Percentiles rank a stretch among this genome's conserved stretches.
phyloP scores from a whole-genome alignment of 2,888 invertebrate species.

The Folsomia manolachei region DNA sequence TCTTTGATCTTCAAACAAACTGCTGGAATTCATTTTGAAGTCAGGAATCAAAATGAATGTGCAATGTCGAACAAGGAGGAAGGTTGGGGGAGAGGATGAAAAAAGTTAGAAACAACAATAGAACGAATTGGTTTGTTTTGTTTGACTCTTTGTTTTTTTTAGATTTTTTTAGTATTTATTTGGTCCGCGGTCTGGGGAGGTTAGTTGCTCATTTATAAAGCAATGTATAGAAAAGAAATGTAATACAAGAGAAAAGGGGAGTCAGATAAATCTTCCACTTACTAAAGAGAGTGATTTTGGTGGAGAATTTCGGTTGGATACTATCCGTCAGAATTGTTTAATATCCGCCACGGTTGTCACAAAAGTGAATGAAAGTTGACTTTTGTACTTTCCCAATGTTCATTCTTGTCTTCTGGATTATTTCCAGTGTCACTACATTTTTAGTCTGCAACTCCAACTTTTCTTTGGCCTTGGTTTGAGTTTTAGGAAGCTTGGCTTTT shows the following conservation, averaged over 20 bases:
- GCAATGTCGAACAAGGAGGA: background rate
- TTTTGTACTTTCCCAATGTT: background rate
- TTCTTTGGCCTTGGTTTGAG: background rate
- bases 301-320: too few species aligned
- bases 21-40: background rate
- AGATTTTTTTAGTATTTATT: background rate
- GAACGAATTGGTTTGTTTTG: background rate
- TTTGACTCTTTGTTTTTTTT: background rate
- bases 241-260: too few species aligned
- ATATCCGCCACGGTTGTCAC: constrained; percentile 7
- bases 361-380: constrained; percentile 13
- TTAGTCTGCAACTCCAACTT: background rate
- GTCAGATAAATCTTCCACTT: too few species aligned
- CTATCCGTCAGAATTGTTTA: constrained; percentile 10
- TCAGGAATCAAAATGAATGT: background rate
- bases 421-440: constrained; percentile 8
- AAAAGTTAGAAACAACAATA: background rate
- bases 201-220: too few species aligned
- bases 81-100: too few species aligned
- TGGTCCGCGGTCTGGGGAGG: background rate
- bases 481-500: background rate
- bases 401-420: constrained; percentile 9
- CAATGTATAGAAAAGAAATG: too few species aligned
- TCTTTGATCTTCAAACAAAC: constrained; percentile 9
- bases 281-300: too few species aligned